Evolutionary conservation across 2,797 vertebrate genomes (phyloP).

Genomic region (Betta splendens): DNA sequence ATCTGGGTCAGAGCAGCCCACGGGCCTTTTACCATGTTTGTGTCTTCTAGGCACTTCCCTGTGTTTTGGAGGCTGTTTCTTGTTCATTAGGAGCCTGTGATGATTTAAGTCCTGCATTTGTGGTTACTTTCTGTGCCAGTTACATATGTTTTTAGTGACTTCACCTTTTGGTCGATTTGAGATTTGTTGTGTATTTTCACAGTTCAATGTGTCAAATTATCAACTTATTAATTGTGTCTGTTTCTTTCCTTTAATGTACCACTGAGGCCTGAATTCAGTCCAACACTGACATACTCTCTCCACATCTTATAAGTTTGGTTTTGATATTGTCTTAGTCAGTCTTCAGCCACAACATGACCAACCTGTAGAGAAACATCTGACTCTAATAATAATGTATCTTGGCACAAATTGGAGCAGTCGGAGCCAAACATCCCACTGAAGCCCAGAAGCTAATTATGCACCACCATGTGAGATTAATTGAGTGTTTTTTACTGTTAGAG

Average conservation of each 20-base stretch:
- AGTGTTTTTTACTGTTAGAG: not conserved
- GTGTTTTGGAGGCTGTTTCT: too few relatives aligned
- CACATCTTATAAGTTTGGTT: not conserved
- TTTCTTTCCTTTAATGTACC: too few relatives aligned
- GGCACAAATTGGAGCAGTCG: not conserved
- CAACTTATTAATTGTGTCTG: too few relatives aligned
- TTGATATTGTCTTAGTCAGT: not conserved
- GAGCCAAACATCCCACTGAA: not conserved
- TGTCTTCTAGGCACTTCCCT: conserved; percentile 22
- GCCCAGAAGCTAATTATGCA: not conserved
- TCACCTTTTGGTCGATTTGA: too few relatives aligned
- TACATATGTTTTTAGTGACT: too few relatives aligned
- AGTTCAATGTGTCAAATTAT: too few relatives aligned
- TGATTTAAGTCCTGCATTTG: too few relatives aligned
- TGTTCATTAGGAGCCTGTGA: too few relatives aligned
- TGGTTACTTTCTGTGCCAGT: too few relatives aligned
- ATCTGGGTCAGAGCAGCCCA: conserved; percentile 66
- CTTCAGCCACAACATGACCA: not conserved
- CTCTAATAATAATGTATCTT: not conserved
- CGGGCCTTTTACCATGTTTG: conserved; percentile 34
- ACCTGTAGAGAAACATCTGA: not conserved
- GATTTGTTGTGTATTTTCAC: too few relatives aligned
- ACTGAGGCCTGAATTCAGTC: not conserved
- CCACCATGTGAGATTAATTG: conserved; percentile 3
- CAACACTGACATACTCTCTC: not conserved